phyloP scores from a whole-genome alignment of 2,113 vertebrate genomes.

The Thinocorus orbignyianus region DNA sequence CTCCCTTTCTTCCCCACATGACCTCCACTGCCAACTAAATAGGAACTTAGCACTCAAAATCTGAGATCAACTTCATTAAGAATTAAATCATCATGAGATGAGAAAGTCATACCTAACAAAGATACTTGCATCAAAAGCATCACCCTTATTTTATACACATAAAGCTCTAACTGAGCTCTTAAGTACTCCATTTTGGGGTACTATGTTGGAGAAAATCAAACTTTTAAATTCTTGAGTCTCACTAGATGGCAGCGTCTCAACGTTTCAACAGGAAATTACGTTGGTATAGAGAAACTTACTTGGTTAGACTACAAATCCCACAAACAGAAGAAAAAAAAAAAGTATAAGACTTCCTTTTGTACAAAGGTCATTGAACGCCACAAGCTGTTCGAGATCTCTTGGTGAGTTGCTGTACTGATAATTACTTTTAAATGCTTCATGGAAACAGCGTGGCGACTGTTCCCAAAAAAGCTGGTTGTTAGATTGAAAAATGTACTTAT shows the following conservation, averaged over 20 bases:
- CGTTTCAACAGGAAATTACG: not conserved
- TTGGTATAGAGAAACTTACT: rapidly evolving
- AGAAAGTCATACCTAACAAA: not conserved
- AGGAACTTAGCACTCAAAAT: not conserved
- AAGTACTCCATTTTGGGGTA: not conserved
- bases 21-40: not conserved
- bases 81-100: not conserved
- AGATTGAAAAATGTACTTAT: not conserved
- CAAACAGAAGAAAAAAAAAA: not conserved
- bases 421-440: not conserved
- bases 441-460: rapidly evolving
- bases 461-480: not conserved
- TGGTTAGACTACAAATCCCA: conserved; percentile 62
- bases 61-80: not conserved
- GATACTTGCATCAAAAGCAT: not conserved
- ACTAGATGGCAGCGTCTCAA: conserved; percentile 64
- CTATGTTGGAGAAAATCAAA: not conserved
- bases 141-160: not conserved
- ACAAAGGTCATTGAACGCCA: not conserved
- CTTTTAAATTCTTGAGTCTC: not conserved
- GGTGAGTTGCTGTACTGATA: not conserved
- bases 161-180: not conserved
- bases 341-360: not conserved
- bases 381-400: not conserved
- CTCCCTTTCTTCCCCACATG: rapidly evolving